Conservation (phyloP, 2,888 invertebrate species). For the Melolontha melolontha region DNA sequence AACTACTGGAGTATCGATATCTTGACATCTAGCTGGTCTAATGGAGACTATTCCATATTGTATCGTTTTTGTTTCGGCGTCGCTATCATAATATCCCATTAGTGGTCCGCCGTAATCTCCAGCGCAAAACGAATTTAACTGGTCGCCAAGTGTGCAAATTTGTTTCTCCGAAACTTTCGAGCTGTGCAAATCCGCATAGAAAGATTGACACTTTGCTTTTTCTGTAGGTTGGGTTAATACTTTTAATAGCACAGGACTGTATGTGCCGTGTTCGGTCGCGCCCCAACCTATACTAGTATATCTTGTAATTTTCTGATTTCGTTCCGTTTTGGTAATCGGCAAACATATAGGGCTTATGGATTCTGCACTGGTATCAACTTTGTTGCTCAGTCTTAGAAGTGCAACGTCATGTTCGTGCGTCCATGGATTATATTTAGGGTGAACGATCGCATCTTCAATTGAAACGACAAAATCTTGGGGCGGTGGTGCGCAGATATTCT, state of each 20-base stretch:
- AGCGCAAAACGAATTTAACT: neutral
- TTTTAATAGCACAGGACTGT: neutral
- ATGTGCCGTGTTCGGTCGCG: neutral
- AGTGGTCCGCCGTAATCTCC: conserved; percentile 20
- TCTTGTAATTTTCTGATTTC: neutral
- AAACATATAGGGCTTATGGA: conserved; percentile 6
- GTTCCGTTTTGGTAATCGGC: neutral
- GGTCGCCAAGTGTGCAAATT: neutral
- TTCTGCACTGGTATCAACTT: conserved; percentile 51
- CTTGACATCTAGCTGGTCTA: neutral
- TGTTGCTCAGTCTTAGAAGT: conserved; percentile 56
- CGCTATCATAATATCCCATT: conserved; percentile 5
- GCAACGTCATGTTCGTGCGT: conserved; percentile 63
- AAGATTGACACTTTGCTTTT: neutral
- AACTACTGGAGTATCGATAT: neutral
- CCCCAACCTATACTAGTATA: conserved; percentile 26
- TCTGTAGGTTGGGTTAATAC: neutral
- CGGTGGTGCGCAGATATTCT: conserved; percentile 60
- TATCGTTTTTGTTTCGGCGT: neutral
- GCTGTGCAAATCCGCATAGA: neutral
- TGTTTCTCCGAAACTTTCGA: neutral
- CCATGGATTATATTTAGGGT: conserved; percentile 56
- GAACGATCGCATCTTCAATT: conserved; percentile 59
- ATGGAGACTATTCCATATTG: conserved; percentile 16
- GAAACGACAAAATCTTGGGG: conserved; percentile 69